Evolutionary conservation across 2,888 invertebrate species (phyloP), one percentile per base, ranked within the genome.

Genomic region (Cephus rjabovi): DNA sequence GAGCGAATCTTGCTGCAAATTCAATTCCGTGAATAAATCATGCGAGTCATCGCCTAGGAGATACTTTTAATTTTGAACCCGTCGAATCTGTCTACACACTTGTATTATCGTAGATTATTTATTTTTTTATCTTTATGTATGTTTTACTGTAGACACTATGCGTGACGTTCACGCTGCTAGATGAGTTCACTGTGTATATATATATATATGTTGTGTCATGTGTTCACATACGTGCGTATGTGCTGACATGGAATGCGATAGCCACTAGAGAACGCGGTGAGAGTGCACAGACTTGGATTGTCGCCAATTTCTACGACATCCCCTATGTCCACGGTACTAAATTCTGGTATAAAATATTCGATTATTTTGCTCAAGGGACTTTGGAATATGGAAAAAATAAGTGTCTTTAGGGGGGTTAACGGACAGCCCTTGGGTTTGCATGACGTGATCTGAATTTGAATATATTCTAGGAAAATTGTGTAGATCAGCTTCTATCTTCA

Each of bases 231-330:
- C 23, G 37, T 33, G n/a, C 31, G 31, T 33, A 30, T 30, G 68
- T 68, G 75, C n/a, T 74, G 40, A 68, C 71, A 71, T 56, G 56
- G 31, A 70, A 37, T 56, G 74, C 74, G 69, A 33, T 69, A 78
- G 76, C 75, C 35, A 68, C 73, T 56, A 35, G 68, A 30, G 71
- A 71, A 71, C 12, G 71, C 71, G 71, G 71, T 30, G 56, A 75
- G 75, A 78, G 75, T 74, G 75, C 34, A 37, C 12, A 73, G 68
- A 78, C 82, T 85, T 86, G 86, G 86, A 84, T 78, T 80, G 73
- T 77, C 76, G 86, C 86, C 86, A 86, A 86, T 86, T 84, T 82
- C 83, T 79, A 85, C 33, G 33, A 33, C 82, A 82, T 86, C 83
- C 82, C 40, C 15, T 23, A 9, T 56, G 40, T 56, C 40, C 23